Evolutionary conservation across 2,888 invertebrate genomes (phyloP), one percentile per base, ranked within the genome.

Genomic region (Lepeophtheirus nordmannii): DNA sequence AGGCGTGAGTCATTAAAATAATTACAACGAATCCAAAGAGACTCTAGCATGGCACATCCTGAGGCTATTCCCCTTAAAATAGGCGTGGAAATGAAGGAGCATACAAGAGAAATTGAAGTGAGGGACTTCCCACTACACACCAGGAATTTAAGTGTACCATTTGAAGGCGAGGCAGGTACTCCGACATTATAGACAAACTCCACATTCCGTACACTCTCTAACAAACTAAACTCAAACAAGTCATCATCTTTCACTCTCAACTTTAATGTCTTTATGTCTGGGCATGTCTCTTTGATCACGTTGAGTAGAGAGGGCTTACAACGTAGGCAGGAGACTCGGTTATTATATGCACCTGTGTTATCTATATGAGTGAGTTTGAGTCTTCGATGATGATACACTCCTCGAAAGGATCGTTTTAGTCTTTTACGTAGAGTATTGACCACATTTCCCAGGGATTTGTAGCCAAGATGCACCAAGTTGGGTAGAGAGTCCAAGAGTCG

Each of bases 121-220:
- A 61, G 38, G 14, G 11, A 30, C 37, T 30, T n/a, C 12, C 61
- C 61, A 30, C 61, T 37, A 12, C 14, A 11, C 7, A n/a, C 12
- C 61, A 61, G n/a, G 37, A 61, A 38, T n/a, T 5, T n/a, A 7
- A 37, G n/a, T n/a, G 61, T 61, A 11, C 38, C 30, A n/a, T 30
- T n/a, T 22, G 38, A 22, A 12, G 61, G 61, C 12, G 30, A n/a
- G 5, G 61, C n/a, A n/a, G 61, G 61, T 8, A n/a, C 12, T 30
- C 61, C 61, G 5, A 61, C 61, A 37, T 61, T 61, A 37, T 30
- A 61, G 20, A 61, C n/a, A 61, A 61, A 17, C 9, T 61, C 61
- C 23, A 61, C 30, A n/a, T 22, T 30, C 7, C 11, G 12, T 37
- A 61, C n/a, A 37, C 20, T 61, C 2, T 61, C 38, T 37, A 38